phyloP scores from a whole-genome alignment of 1,140 invertebrate genomes.

The Euwallacea similis region DNA sequence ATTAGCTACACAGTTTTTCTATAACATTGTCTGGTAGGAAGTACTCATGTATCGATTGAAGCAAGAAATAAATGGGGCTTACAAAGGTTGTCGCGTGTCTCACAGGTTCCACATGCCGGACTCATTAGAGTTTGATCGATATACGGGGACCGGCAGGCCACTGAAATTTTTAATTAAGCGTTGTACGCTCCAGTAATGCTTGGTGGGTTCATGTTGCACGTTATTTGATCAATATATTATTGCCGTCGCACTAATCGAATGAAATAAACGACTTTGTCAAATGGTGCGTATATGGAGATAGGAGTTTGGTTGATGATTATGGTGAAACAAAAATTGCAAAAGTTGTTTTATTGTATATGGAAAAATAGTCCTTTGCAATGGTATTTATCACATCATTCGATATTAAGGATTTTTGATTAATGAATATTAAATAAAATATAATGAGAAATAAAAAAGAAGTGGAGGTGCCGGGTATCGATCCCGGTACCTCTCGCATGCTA shows the following conservation, averaged over 20 bases:
- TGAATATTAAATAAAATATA: too few species aligned
- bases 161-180: slow-evolving; percentile 6
- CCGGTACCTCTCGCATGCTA: slow-evolving; percentile 52
- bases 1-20: too few species aligned
- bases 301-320: too few species aligned
- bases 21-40: too few species aligned
- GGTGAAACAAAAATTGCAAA: too few species aligned
- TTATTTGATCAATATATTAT: slow-evolving; percentile 1
- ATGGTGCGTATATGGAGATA: too few species aligned
- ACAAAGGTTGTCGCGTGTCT: not conserved
- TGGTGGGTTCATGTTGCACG: not conserved
- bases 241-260: not conserved
- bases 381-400: too few species aligned
- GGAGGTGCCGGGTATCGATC: slow-evolving; percentile 50
- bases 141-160: not conserved
- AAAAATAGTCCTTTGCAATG: too few species aligned
- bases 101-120: not conserved
- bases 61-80: too few species aligned
- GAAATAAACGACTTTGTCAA: not conserved
- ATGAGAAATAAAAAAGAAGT: slow-evolving; percentile 24
- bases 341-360: too few species aligned
- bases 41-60: too few species aligned
- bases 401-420: too few species aligned
- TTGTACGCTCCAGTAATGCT: slow-evolving; percentile 2
- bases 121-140: slow-evolving; percentile 1